Evolutionary conservation across 2,797 vertebrate species (phyloP).

Genomic region (Falco berigora): DNA sequence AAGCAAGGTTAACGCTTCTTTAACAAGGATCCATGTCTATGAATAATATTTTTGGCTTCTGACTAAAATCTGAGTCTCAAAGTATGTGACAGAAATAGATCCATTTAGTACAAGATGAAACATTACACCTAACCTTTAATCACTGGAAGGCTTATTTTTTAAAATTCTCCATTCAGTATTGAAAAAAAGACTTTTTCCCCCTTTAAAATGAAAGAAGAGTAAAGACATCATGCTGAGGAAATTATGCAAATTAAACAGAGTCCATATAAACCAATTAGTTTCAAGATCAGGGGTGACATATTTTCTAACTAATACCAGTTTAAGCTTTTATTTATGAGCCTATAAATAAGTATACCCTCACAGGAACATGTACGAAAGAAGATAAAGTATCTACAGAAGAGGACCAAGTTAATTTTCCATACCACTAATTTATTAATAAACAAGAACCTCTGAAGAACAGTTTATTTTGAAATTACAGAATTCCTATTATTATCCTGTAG

Average conservation of each 20-base stretch:
- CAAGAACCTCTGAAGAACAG: not conserved
- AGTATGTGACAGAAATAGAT: not conserved
- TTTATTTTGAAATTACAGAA: not conserved
- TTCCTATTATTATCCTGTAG: not conserved
- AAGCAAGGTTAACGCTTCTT: not conserved
- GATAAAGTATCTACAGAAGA: not conserved
- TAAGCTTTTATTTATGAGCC: constrained; percentile 73
- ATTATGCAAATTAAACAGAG: constrained; percentile 69
- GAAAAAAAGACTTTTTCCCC: not conserved
- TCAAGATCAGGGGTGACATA: constrained; percentile 72
- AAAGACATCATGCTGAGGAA: constrained; percentile 70
- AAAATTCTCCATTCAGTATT: not conserved
- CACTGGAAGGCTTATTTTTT: not conserved
- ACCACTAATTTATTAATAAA: not conserved
- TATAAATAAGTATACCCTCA: not conserved
- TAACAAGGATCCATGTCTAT: not conserved
- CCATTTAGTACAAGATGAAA: not conserved
- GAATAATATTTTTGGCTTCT: constrained; percentile 12
- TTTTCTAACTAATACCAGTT: constrained; percentile 73
- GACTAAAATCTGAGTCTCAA: not conserved
- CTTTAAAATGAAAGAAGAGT: not conserved
- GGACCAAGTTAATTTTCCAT: not conserved
- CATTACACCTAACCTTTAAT: not conserved
- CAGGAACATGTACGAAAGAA: not conserved
- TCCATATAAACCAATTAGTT: constrained; percentile 71